A percentile compares a stretch with the other conserved stretches of the same genome.
Evolutionary conservation across 2,113 vertebrate species (phyloP).

Genomic region (Callocephalon fimbriatum): DNA sequence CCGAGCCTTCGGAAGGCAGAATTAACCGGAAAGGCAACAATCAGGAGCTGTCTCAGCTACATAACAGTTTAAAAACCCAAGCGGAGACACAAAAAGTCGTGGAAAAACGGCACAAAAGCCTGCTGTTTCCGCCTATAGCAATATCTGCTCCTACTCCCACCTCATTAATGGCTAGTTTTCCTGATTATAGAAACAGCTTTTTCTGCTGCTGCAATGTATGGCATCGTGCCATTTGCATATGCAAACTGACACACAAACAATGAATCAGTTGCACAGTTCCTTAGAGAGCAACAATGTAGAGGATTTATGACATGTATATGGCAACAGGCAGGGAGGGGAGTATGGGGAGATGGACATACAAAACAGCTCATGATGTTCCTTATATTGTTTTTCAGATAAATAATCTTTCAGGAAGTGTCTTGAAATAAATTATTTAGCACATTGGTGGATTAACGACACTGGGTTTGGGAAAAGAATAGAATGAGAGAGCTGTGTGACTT

Average conservation of each 20-base stretch:
- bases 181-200: constrained; percentile 66
- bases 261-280: constrained; percentile 59
- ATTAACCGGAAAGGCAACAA: not conserved
- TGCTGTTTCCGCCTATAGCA: constrained; percentile 8
- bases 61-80: not conserved
- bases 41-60: not conserved
- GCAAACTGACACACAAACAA: constrained; percentile 50
- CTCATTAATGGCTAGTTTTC: constrained; percentile 71
- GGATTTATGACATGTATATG: constrained; percentile 28
- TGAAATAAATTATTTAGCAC: not conserved
- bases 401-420: not conserved
- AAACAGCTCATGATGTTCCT: not conserved
- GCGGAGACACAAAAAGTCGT: not conserved
- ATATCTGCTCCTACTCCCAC: constrained; percentile 46
- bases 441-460: not conserved
- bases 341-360: not conserved
- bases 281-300: constrained; percentile 58
- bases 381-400: not conserved
- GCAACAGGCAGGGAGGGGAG: constrained; percentile 33
- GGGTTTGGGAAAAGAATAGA: not conserved
- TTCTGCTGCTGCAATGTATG: constrained; percentile 39
- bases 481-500: not conserved
- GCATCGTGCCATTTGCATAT: constrained; percentile 21
- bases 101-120: not conserved
- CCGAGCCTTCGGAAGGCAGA: not conserved